Base-by-base conservation (phyloP, 2,797 vertebrate species). In the Coregonus suidteri region DNA sequence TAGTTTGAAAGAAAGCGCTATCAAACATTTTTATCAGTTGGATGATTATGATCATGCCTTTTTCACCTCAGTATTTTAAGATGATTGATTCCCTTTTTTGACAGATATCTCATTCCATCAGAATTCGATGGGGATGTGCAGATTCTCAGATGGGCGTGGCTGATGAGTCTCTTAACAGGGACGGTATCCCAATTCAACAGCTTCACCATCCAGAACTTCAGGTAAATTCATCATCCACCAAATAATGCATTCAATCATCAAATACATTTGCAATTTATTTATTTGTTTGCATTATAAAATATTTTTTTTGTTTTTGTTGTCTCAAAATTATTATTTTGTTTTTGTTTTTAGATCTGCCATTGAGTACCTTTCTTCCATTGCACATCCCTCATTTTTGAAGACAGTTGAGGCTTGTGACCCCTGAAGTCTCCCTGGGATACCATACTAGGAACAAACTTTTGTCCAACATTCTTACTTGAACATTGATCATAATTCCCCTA, bases 281-380 rank as follows among this genome's bases (percentile, higher is more conserved):
- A 82, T 85, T 81, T 77, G 52, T 20, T 30, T 30, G 59, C 37
- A 14, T 35, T 54, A 35, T 15, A n/a, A n/a, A n/a, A n/a, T n/a
- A n/a, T n/a, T n/a, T n/a, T n/a, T n/a, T n/a, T n/a, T n/a, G n/a
- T n/a, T n/a, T n/a, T 76, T 34, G 0, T 83, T 89, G 71, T 54
- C 83, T 87, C 82, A 69, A 62, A 86, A 83, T 87, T 77, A 85
- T 83, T 74, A 35, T 84, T 87, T 82, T 91, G 80, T 68, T 88
- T 91, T 91, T 86, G 68, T 89, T 94, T 91, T 83, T 93, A 95
- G 94, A 95, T 92, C 87, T 89, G 77, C 92, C 88, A 89, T 91
- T 92, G 90, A 89, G 79, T 89, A 65, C 71, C 79, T 91, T 91
- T 88, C 88, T 88, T 91, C 89, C 90, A 86, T 91, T 92, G 83